These are phyloP conservation scores for Rhagium mordax DNA, from an alignment of 2,888 invertebrate genomes.

Conservation along the genomic window DNA sequence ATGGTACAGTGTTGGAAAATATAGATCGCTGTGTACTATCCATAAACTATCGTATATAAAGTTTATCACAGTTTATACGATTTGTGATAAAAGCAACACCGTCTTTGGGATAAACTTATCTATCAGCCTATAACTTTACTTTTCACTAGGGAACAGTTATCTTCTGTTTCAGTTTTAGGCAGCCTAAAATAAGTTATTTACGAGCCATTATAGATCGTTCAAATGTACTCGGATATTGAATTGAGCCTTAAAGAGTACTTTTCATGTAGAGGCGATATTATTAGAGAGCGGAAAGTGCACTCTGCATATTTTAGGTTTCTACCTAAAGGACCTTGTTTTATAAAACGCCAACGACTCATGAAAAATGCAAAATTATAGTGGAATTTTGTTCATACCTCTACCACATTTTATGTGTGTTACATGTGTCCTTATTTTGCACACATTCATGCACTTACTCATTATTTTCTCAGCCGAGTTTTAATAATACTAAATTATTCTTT, in stretches of 20 bases:
- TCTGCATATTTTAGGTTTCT: neutral
- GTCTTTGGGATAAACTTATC: constrained; percentile 17
- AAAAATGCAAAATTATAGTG: neutral
- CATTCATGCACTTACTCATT: neutral
- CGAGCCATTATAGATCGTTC: neutral
- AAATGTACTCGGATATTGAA: neutral
- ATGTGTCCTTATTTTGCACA: neutral
- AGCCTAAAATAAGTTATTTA: constrained; percentile 21
- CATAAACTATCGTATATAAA: constrained; percentile 19
- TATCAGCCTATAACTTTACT: constrained; percentile 26
- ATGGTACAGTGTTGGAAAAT: neutral
- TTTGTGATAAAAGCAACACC: constrained; percentile 26
- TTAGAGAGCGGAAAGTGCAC: neutral
- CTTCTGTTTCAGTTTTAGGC: constrained; percentile 3
- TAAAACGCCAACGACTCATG: neutral
- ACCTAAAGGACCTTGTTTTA: neutral
- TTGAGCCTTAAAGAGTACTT: neutral
- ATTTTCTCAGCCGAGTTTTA: neutral
- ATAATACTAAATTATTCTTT: neutral
- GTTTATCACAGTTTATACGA: constrained; percentile 27
- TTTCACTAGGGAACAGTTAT: constrained; percentile 21
- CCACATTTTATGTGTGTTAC: neutral
- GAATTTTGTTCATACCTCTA: neutral
- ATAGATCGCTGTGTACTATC: constrained; percentile 12
- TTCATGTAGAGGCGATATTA: neutral